Conservation (phyloP, 1,140 invertebrate species). For the Diplogasteroides magnus region DNA sequence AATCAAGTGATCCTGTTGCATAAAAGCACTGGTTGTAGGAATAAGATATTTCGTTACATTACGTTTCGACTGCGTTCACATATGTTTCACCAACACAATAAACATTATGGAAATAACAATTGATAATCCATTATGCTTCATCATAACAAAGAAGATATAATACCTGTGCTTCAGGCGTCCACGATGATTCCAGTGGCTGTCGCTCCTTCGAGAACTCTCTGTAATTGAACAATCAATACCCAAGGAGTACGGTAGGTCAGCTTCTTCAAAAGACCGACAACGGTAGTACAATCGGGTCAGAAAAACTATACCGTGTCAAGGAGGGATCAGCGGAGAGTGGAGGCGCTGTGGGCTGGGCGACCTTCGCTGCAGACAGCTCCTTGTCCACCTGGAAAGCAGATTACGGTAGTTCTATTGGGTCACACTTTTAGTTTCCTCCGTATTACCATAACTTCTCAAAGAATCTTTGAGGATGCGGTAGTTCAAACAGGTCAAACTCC, state of each 20-base stretch:
- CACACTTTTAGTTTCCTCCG: neutral
- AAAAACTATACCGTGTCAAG: neutral
- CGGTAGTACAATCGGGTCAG: neutral
- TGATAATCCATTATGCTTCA: no score
- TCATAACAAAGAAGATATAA: no score
- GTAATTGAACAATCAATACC: no score
- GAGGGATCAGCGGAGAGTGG: neutral
- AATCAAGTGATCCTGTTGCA: no score
- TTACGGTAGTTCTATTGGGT: neutral
- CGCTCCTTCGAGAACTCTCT: no score
- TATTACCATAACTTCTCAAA: neutral
- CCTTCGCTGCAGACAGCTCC: slow-evolving; percentile 7
- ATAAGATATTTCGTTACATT: no score
- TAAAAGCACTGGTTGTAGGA: no score
- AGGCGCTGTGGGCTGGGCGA: neutral
- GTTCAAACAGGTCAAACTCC: neutral
- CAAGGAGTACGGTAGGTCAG: no score
- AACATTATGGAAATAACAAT: no score
- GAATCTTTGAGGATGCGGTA: neutral
- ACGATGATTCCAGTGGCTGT: slow-evolving; percentile 24
- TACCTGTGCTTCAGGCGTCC: slow-evolving; percentile 53
- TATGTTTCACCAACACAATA: no score
- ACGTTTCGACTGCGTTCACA: no score
- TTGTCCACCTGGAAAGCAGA: slow-evolving; percentile 27
- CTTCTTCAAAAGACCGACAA: no score